Conservation (phyloP, 2,113 vertebrate genomes). For the Anser cygnoides region DNA sequence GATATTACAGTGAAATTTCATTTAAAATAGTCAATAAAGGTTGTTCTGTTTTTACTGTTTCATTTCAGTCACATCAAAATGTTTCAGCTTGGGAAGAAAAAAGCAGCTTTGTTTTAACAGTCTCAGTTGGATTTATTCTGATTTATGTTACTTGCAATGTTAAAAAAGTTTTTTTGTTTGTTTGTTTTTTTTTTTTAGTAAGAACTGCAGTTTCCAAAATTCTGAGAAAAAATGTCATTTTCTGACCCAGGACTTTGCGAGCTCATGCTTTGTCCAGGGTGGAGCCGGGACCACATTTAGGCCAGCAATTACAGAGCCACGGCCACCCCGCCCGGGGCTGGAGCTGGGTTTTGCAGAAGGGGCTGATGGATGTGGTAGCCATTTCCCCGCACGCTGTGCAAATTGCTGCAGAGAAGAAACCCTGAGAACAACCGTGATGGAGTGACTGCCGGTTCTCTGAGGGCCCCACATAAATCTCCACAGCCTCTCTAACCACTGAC, state of each 20-base stretch:
- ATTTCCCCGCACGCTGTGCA: neutral
- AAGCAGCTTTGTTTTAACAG: conserved; percentile 23
- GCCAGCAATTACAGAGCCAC: neutral
- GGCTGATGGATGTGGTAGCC: neutral
- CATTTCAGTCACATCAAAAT: conserved; percentile 10
- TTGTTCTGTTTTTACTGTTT: neutral
- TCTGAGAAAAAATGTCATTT: neutral
- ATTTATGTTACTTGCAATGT: neutral
- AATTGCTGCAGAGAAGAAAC: neutral
- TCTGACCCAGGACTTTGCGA: neutral
- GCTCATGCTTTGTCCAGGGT: neutral
- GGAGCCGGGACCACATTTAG: neutral
- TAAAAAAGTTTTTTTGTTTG: neutral
- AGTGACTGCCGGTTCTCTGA: neutral
- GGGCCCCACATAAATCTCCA: neutral
- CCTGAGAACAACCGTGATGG: neutral
- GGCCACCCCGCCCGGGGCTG: fast-evolving
- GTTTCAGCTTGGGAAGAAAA: neutral
- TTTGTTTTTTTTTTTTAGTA: neutral
- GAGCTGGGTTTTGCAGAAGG: conserved; percentile 5
- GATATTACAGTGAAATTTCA: conserved; percentile 16
- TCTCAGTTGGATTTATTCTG: neutral
- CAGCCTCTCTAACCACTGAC: neutral
- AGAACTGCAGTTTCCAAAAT: neutral
- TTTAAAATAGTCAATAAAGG: neutral